Percentiles rank a stretch among this genome's conserved stretches.
These are phyloP conservation scores for Meriones unguiculatus DNA, from an alignment of 2,113 vertebrate species.

Conservation along the genomic window DNA sequence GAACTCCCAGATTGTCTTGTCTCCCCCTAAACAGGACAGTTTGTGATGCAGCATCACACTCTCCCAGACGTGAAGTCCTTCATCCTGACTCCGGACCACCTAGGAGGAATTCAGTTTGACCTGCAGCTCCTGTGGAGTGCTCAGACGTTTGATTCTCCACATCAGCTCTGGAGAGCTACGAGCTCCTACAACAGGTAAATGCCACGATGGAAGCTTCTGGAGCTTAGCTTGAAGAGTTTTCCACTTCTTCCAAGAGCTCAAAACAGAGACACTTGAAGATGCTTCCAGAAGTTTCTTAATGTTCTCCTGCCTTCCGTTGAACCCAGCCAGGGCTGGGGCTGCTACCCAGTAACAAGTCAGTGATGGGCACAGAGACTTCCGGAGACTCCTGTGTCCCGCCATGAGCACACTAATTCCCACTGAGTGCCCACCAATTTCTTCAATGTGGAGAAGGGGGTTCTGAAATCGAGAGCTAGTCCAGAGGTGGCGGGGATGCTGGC, in stretches of 20 bases:
- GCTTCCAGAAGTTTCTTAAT: conserved; percentile 1
- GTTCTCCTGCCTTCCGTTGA: not conserved
- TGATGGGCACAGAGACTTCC: not conserved
- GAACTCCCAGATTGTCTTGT: not conserved
- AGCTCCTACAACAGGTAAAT: conserved; percentile 97
- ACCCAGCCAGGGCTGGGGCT: not conserved
- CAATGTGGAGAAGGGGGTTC: not conserved
- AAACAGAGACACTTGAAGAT: not conserved
- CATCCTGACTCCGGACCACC: conserved; percentile 94
- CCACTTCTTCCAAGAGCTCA: not conserved
- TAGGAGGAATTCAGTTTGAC: conserved; percentile 97
- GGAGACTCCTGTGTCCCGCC: not conserved
- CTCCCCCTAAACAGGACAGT: conserved; percentile 90
- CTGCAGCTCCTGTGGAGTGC: conserved; percentile 97
- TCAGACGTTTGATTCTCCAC: conserved; percentile 97
- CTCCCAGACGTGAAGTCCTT: conserved; percentile 94
- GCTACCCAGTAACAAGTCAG: not conserved
- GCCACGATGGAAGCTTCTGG: not conserved
- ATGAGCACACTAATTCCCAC: not conserved
- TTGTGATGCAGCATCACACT: conserved; percentile 97
- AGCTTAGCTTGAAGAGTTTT: not conserved
- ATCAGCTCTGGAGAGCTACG: conserved; percentile 98
- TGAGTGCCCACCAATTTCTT: not conserved
- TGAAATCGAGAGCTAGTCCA: not conserved
- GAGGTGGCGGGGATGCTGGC: not conserved